Evolutionary conservation across 2,113 vertebrate genomes (phyloP), one percentile per base, ranked within the genome.

Genomic region (Lepidothrix coronata): DNA sequence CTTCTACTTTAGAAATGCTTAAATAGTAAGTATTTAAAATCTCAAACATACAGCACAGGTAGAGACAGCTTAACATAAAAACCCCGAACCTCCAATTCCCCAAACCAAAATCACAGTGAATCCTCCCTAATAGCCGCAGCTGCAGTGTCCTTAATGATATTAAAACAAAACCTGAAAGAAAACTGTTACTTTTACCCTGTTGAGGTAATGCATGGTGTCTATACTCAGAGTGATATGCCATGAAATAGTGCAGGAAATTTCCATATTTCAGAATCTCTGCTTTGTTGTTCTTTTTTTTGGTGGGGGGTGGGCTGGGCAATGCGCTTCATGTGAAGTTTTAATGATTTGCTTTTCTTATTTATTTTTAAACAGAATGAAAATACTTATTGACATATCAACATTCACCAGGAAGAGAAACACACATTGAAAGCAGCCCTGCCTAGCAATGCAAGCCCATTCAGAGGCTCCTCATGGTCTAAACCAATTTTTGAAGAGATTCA

Each of bases 271-370:
- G 14, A 44, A 48, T 19, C 61, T 67, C 28, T n/a, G 9, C 7
- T 18, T 4, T 25, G 35, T 55, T 66, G 61, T 63, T 63, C 9
- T 13, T 49, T 52, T 75, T 9, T 5, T 52, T 52, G 22, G 23
- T 1, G 7, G 4, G 30, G 1, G 5, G 0, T 5, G 1, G 21
- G 16, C 51, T 39, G 37, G 37, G 59, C 37, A 79, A 67, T 25
- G 1, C 52, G 54, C 22, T 63, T 57, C 28, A 48, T 11, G 13
- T 5, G 24, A 76, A 17, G 6, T 37, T 85, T 78, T n/a, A 59
- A n/a, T 43, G 31, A n/a, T 9, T 37, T 10, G 28, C 3, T 30
- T 16, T 4, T 54, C 44, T 35, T 30, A 6, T 17, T 46, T 48
- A 51, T 37, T 35, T 52, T 25, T 10, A 39, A 91, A 44, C 4